Base-by-base conservation (phyloP, 2,888 invertebrate species). In the Drosophila fungiperda region DNA sequence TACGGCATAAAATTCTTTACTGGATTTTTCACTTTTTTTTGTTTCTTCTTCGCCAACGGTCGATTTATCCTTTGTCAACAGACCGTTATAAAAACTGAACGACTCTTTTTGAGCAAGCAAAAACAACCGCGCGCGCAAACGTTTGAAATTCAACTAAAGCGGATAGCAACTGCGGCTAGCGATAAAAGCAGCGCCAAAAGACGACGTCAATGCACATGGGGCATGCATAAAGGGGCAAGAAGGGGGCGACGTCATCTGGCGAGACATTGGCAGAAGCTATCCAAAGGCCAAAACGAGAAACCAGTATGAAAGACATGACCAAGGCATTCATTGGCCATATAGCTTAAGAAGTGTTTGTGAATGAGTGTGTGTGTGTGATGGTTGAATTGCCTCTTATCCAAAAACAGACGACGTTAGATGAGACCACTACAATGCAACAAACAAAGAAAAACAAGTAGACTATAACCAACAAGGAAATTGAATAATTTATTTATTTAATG, bases 131-230 rank as follows among this genome's bases (percentile, higher is more conserved):
- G 90, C 91, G 82, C 89, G 79, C 80, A 83, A 87, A 84, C 91
- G 91, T 86, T 83, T 91, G 76, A 83, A 90, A 90, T 80, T 80
- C 88, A 90, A 91, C 91, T 91, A 90, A 91, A 81, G 61, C 83
- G 80, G 63, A 74, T 73, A 82, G 74, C 80, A 65, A 68, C 64
- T 78, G 75, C 58, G 76, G 68, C 78, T 38, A 55, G 64, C 89
- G 86, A 83, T 89, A 82, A 87, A 89, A 84, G 84, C 76, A 42
- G 57, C 17, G 57, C 57, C 57, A 40, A 57, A 75, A 72, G 71
- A 55, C 54, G 59, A 70, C 72, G 68, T 60, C 73, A 79, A 68
- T 70, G 69, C 72, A 68, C 58, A 58, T 58, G 29, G 45, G 45
- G 11, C 1, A 45, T 45, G 20, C 45, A 20, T 20, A 3, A 12